Conservation (phyloP, 2,797 vertebrate genomes). For the Manis crassicaudata region DNA sequence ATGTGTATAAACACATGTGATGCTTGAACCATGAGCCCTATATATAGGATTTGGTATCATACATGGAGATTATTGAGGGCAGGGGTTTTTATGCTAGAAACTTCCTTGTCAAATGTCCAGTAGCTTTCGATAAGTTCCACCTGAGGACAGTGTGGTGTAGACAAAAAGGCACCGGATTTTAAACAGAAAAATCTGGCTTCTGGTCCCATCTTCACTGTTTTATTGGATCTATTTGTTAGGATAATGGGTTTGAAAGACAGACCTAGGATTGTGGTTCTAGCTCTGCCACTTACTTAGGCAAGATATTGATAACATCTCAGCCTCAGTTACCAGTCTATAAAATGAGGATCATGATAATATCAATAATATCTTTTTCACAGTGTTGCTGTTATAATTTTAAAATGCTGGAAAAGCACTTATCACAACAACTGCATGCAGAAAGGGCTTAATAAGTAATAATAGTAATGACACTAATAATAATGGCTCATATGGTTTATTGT, state of each 20-base stretch:
- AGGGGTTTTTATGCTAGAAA: neutral
- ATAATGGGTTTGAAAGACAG: neutral
- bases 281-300: neutral
- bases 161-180: neutral
- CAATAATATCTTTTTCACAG: neutral
- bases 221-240: neutral
- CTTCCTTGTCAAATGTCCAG: neutral
- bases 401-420: neutral
- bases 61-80: neutral
- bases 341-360: neutral
- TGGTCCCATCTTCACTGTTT: neutral
- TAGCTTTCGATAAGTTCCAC: neutral
- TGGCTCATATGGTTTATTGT: neutral
- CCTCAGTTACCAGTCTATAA: neutral
- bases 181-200: neutral
- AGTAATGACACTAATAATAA: neutral
- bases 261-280: neutral
- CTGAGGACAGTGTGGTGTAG: neutral
- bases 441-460: neutral
- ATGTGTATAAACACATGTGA: rapidly evolving
- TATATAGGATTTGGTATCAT: neutral
- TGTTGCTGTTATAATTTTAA: neutral
- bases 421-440: neutral
- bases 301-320: neutral
- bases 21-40: neutral